Evolutionary conservation across 1,140 invertebrate species (phyloP).

Genomic region (Calephelis nemesis): DNA sequence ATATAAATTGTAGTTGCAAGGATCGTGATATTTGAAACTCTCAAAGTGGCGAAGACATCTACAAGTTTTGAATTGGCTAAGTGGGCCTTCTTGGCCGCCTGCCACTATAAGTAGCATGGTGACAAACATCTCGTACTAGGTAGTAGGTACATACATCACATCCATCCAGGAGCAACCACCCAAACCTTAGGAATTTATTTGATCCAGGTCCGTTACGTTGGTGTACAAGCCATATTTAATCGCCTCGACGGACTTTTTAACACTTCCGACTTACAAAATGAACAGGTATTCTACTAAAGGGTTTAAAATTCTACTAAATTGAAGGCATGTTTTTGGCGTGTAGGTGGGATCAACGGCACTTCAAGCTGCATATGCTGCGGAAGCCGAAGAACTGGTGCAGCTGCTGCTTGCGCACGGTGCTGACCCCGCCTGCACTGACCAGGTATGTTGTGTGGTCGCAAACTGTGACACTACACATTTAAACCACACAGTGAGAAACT

Average conservation of each 20-base stretch:
- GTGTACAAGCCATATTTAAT: too few relatives aligned
- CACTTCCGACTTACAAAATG: neutral
- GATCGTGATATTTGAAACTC: neutral
- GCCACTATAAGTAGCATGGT: too few relatives aligned
- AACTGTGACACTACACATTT: too few relatives aligned
- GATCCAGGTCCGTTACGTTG: too few relatives aligned
- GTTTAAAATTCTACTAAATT: too few relatives aligned
- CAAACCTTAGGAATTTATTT: too few relatives aligned
- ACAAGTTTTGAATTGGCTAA: neutral
- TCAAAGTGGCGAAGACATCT: neutral
- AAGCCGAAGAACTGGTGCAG: slow-evolving; percentile 85
- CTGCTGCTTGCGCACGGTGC: slow-evolving; percentile 85
- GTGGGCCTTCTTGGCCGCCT: too few relatives aligned
- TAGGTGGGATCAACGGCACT: slow-evolving; percentile 88
- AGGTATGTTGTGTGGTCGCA: slow-evolving; percentile 74
- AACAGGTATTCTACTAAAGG: too few relatives aligned
- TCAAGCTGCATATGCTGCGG: slow-evolving; percentile 87
- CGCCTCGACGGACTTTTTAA: neutral
- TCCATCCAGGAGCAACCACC: too few relatives aligned
- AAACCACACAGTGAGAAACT: too few relatives aligned
- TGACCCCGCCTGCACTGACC: slow-evolving; percentile 86
- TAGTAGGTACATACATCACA: too few relatives aligned
- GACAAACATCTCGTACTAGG: too few relatives aligned
- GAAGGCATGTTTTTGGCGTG: neutral
- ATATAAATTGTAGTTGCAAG: neutral